A percentile compares a stretch with the other conserved stretches of the same genome.
These are phyloP conservation scores for Psittacus erithacus DNA, from an alignment of 2,113 vertebrate genomes.

Conservation along the genomic window DNA sequence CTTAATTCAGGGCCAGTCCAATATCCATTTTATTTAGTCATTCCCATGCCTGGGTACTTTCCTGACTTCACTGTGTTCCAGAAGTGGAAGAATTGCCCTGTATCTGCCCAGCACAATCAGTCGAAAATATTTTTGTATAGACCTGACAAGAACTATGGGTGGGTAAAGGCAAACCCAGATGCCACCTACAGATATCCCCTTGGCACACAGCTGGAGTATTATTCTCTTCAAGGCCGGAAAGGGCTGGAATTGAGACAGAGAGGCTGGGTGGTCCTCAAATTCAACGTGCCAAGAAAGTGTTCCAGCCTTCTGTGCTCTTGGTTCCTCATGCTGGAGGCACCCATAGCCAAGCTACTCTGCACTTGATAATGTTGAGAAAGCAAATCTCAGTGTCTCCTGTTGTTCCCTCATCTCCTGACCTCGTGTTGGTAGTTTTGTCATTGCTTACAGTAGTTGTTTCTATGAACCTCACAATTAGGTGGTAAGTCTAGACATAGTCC, in stretches of 20 bases:
- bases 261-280: background rate
- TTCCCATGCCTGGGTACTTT: constrained; percentile 22
- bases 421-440: background rate
- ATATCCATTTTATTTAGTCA: background rate
- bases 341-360: background rate
- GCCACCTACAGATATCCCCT: constrained; percentile 43
- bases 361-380: background rate
- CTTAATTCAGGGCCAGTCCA: background rate
- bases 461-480: background rate
- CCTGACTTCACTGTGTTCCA: background rate
- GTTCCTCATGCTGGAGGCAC: background rate
- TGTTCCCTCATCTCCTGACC: background rate
- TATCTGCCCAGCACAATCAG: background rate
- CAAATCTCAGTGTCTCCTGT: background rate
- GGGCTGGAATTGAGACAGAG: constrained; percentile 6
- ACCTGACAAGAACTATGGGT: constrained; percentile 17
- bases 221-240: constrained; percentile 28
- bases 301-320: background rate
- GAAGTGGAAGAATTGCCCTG: background rate
- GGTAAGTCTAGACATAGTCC: background rate
- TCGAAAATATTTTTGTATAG: background rate
- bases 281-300: background rate
- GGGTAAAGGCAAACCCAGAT: constrained; percentile 32
- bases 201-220: constrained; percentile 18
- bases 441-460: background rate